Conservation (phyloP, 2,888 invertebrate genomes). For the Stenoptilia bipunctidactyla region DNA sequence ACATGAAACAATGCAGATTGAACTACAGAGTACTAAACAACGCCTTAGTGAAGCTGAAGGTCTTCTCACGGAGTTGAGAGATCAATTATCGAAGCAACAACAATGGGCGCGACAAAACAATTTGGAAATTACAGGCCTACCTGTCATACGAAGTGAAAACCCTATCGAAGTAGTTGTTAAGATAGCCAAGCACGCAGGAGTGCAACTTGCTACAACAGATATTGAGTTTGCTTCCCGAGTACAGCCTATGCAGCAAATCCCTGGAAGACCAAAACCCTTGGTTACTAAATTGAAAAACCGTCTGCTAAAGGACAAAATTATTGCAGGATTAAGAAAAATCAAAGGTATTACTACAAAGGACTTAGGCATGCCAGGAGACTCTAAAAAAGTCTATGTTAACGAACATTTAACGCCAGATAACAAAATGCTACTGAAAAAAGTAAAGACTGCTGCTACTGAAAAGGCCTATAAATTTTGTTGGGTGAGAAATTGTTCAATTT, state of each 20-base stretch:
- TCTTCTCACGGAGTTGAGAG: no score
- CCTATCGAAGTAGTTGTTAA: not conserved
- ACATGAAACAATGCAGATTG: no score
- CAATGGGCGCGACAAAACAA: not conserved
- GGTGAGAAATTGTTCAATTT: not conserved
- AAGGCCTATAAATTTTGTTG: not conserved
- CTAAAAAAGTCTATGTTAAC: constrained; percentile 3
- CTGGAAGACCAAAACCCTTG: not conserved
- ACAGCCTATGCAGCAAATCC: not conserved
- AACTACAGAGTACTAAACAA: no score
- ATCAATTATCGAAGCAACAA: not conserved
- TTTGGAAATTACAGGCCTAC: not conserved
- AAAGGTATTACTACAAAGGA: constrained; percentile 2
- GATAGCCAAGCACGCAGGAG: not conserved
- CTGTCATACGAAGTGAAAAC: not conserved
- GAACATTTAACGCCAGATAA: constrained; percentile 4
- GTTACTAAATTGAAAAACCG: not conserved
- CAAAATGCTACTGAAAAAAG: constrained; percentile 1
- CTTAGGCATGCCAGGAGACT: constrained; percentile 2
- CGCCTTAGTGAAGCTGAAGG: no score
- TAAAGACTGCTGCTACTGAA: not conserved
- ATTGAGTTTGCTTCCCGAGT: not conserved
- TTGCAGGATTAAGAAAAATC: constrained; percentile 1
- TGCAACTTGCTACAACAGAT: not conserved
- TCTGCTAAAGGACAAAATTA: constrained; percentile 2